A percentile compares a stretch with the other conserved stretches of the same genome.
Conservation (phyloP, 1,140 invertebrate species). For the Euglossa dilemma region DNA sequence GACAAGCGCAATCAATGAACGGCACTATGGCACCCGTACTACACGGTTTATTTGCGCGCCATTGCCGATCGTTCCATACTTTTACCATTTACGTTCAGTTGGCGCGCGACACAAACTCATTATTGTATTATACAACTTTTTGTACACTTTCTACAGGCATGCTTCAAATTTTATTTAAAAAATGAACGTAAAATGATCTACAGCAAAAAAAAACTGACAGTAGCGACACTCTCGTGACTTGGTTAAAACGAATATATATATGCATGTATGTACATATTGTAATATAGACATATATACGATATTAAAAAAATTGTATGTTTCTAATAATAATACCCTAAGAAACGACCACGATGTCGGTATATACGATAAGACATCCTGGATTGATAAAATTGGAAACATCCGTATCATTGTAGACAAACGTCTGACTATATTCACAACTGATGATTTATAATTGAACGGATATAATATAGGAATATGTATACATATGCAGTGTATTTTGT, state of each 20-base stretch:
- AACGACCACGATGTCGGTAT: no score
- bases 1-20: conserved; percentile 42
- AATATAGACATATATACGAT: no score
- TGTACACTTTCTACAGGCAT: not conserved
- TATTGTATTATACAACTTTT: not conserved
- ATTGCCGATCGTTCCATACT: not conserved
- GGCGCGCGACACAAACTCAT: not conserved
- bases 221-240: not conserved
- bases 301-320: not conserved
- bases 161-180: not conserved
- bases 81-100: not conserved
- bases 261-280: not conserved
- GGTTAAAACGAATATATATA: not conserved
- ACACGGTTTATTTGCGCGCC: not conserved
- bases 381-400: conserved; percentile 28
- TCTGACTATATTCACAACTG: not conserved
- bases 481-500: not conserved
- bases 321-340: not conserved
- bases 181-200: not conserved
- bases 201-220: not conserved
- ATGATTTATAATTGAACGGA: not conserved
- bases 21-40: conserved; percentile 36
- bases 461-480: not conserved
- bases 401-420: conserved; percentile 14
- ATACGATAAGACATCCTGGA: not conserved